phyloP scores from a whole-genome alignment of 2,888 invertebrate species.

The Orthosia cruda region DNA sequence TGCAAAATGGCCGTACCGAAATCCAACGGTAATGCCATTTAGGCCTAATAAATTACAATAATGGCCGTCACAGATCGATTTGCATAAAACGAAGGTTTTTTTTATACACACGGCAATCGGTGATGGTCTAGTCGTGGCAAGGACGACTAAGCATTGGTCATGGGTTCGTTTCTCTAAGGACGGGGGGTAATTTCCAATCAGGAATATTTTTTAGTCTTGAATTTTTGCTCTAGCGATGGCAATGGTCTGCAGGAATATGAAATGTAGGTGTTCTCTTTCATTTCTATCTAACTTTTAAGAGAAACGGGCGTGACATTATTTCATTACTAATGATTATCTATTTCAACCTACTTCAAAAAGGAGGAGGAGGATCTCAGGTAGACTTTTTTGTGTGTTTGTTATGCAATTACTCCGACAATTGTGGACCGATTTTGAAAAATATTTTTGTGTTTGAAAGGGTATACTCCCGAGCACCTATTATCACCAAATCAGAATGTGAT shows the following conservation, averaged over 20 bases:
- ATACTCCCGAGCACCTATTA: no score
- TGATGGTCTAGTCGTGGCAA: not conserved
- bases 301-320: not conserved
- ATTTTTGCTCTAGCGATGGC: no score
- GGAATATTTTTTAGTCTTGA: not conserved
- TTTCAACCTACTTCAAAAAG: no score
- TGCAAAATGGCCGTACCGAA: slow-evolving; percentile 5
- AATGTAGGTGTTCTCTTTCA: no score
- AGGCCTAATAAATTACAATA: slow-evolving; percentile 8
- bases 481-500: no score
- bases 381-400: no score
- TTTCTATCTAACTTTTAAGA: not conserved
- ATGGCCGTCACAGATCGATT: slow-evolving; percentile 4
- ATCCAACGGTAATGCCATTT: not conserved
- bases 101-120: not conserved
- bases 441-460: no score
- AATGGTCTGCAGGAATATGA: not conserved
- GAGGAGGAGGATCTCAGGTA: no score
- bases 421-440: no score
- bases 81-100: slow-evolving; percentile 24
- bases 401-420: no score
- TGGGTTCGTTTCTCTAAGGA: no score
- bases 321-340: not conserved
- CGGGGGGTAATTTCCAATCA: no score
- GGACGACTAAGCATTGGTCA: not conserved